Evolutionary conservation across 2,797 vertebrate species (phyloP).

Genomic region (Yasuhikotakia modesta): DNA sequence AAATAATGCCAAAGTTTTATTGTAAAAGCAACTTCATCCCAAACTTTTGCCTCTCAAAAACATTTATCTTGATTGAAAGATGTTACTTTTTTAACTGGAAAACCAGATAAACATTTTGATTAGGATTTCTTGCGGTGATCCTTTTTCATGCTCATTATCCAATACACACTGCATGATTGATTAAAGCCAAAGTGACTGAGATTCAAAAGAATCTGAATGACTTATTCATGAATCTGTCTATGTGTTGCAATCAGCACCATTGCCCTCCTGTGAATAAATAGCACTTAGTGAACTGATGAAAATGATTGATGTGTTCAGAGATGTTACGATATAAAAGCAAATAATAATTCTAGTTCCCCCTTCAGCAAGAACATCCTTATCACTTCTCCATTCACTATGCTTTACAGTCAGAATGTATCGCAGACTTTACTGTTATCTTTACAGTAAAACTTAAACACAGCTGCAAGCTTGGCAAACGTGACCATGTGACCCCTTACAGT

Average conservation of each 20-base stretch:
- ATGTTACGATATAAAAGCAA: not conserved
- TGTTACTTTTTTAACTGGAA: not conserved
- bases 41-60: not conserved
- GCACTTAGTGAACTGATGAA: not conserved
- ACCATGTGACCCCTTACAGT: slow-evolving; percentile 21
- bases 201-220: not conserved
- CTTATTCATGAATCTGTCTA: slow-evolving; percentile 24
- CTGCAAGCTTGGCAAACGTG: not conserved
- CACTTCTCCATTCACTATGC: slow-evolving; percentile 20
- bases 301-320: not conserved
- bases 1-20: too few relatives aligned
- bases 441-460: slow-evolving; percentile 25
- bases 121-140: not conserved
- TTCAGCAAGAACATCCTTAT: slow-evolving; percentile 1
- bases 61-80: not conserved
- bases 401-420: not conserved
- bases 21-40: not conserved
- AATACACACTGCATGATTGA: not conserved
- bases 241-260: not conserved
- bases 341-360: not conserved
- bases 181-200: not conserved
- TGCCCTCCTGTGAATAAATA: slow-evolving; percentile 1
- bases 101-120: not conserved
- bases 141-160: not conserved
- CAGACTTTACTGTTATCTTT: not conserved